phyloP scores from a whole-genome alignment of 1,140 invertebrate species.

The Drosophila melanogaster region Release_6_plus_ISO1_MT NT_033777.3:6330501-6331000 shows the following conservation, averaged over 20 bases:
- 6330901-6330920: no score
- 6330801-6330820: no score
- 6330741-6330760: slow-evolving; percentile 87
- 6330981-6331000: no score
- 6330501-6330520: slow-evolving; percentile 92
- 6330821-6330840: no score
- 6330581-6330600: slow-evolving; percentile 86
- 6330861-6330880: no score
- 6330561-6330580: slow-evolving; percentile 90
- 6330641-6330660: slow-evolving; percentile 88
- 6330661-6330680: slow-evolving; percentile 87
- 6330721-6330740: slow-evolving; percentile 89
- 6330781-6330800: slow-evolving; percentile 86
- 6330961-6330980: no score
- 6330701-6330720: slow-evolving; percentile 85
- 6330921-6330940: no score
- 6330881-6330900: no score
- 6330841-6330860: no score
- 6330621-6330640: slow-evolving; percentile 86
- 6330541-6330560: slow-evolving; percentile 88
- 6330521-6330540: slow-evolving; percentile 88
- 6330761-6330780: slow-evolving; percentile 88
- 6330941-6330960: no score
- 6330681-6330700: slow-evolving; percentile 87
- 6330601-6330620: slow-evolving; percentile 35